Base-by-base conservation (phyloP, 2,113 vertebrate genomes). In the Cyanistes caeruleus region DNA sequence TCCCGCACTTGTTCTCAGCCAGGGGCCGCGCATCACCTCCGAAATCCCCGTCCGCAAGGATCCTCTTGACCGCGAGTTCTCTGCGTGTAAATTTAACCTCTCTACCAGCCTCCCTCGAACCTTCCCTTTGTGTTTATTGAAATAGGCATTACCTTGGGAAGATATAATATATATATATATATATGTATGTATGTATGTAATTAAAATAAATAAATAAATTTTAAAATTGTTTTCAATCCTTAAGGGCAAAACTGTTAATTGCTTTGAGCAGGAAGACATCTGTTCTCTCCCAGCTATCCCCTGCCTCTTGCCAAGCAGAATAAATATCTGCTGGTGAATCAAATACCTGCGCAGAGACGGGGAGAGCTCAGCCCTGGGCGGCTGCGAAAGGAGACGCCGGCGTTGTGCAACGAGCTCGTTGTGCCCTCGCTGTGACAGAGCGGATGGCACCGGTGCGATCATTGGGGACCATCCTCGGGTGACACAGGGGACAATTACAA, bases 401-500 rank as follows among this genome's bases (percentile, higher is more conserved):
- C 33, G 2, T n/a, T 56, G 28, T 0, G 91, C 93, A 69, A 15
- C 19, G 15, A 37, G n/a, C 11, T 81, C 68, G 39, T 7, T 55
- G 68, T 16, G 52, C 72, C 1, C 65, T 37, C 81, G 49, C 72
- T 58, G 88, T 74, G 39, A 39, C 39, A 39, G 39, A 39, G 88
- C 5, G 69, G 87, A 35, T 90, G 96, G 49, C 87, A 89, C 74
- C 48, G 67, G 44, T 24, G 77, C 63, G 33, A 52, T 49, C 89
- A 24, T 15, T 28, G 84, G 79, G 43, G 53, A 70, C 85, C 63
- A 16, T 1, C 44, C 77, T 30, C 73, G 89, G 95, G 94, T 87
- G 93, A 90, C 92, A 91, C 72, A 75, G 88, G 53, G 92, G 91
- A 87, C 89, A 95, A 91, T 90, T 77, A 91, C 24, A 69, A 87